phyloP scores from a whole-genome alignment of 2,888 invertebrate species.

The Philonicus albiceps region DNA sequence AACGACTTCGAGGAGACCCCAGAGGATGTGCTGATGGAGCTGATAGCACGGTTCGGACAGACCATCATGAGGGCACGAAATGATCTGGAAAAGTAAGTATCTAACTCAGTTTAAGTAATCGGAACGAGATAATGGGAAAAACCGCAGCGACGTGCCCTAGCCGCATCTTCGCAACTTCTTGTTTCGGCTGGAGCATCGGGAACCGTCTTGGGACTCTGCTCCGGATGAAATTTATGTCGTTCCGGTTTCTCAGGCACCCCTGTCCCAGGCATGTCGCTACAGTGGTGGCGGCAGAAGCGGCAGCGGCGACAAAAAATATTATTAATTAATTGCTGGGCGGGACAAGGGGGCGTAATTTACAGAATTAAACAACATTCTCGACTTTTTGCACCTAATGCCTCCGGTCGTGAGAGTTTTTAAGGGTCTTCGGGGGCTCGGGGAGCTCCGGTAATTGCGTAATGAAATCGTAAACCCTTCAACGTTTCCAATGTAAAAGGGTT shows the following conservation, averaged over 20 bases:
- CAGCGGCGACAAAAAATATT: background rate
- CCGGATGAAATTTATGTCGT: background rate
- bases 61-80: conserved; percentile 79
- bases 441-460: conserved; percentile 3
- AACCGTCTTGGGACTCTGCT: background rate
- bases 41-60: conserved; percentile 78
- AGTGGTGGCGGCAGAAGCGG: background rate
- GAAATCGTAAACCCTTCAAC: conserved; percentile 19
- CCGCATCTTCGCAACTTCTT: background rate
- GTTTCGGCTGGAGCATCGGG: background rate
- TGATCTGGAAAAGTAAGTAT: conserved; percentile 80
- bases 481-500: background rate
- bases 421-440: background rate
- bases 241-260: background rate
- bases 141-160: background rate
- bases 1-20: conserved; percentile 76
- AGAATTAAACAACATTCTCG: conserved; percentile 9
- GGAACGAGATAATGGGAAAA: background rate
- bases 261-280: background rate
- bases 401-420: background rate
- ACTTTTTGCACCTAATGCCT: conserved; percentile 3
- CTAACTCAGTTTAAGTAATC: conserved; percentile 7
- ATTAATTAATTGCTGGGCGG: conserved; percentile 2
- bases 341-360: background rate
- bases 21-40: conserved; percentile 76